phyloP scores from a whole-genome alignment of 2,797 vertebrate genomes.

The Chiroxiphia lanceolata region DNA sequence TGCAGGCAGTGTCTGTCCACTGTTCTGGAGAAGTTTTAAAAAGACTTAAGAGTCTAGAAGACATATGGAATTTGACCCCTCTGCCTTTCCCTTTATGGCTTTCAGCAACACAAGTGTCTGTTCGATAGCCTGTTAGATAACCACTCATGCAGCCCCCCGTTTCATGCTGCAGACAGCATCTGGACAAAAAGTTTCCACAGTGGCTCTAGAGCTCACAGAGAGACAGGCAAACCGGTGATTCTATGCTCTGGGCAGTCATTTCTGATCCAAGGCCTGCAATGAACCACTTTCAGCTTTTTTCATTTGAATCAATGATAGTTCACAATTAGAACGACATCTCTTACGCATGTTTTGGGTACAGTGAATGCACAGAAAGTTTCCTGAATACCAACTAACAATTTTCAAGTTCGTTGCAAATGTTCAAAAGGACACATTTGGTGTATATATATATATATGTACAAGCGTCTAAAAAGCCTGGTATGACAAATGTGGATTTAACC shows the following conservation, averaged over 20 bases:
- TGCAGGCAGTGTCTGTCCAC: not conserved
- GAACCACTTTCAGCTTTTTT: not conserved
- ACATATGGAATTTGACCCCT: not conserved
- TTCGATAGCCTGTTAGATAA: not conserved
- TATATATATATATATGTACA: not conserved
- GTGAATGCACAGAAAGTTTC: not conserved
- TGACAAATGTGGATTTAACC: not conserved
- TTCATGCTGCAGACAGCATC: not conserved
- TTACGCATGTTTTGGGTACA: not conserved
- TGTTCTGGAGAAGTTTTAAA: not conserved
- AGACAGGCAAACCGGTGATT: not conserved
- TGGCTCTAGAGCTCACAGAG: not conserved
- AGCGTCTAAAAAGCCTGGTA: not conserved
- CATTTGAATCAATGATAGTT: not conserved
- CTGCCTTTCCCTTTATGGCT: not conserved
- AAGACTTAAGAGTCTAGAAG: not conserved
- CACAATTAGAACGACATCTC: not conserved
- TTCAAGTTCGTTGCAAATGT: not conserved
- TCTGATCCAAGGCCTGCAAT: not conserved
- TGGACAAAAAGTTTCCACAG: not conserved
- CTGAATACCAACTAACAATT: not conserved
- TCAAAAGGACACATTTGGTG: not conserved
- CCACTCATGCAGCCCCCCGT: not conserved
- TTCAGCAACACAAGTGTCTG: not conserved
- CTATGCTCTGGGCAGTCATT: not conserved